These are phyloP conservation scores for Salmo trutta DNA, from an alignment of 2,797 vertebrate genomes.

Conservation along the genomic window DNA sequence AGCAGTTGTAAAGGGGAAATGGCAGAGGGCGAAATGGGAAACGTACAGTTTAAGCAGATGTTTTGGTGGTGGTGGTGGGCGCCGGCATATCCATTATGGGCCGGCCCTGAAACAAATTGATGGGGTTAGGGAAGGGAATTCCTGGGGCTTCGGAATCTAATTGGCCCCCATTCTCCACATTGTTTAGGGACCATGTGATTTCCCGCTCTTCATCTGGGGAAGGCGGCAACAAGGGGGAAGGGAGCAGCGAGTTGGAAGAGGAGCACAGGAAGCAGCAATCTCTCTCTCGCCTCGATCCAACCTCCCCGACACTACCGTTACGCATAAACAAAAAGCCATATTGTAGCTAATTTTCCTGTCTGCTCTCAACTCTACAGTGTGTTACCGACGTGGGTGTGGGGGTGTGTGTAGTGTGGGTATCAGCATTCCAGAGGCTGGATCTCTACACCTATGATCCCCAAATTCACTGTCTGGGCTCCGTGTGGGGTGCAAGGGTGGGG, in stretches of 20 bases:
- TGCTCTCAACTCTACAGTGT: slow-evolving; percentile 60
- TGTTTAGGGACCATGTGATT: slow-evolving; percentile 77
- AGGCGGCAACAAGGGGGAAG: not conserved
- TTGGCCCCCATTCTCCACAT: slow-evolving; percentile 66
- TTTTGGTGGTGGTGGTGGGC: slow-evolving; percentile 40
- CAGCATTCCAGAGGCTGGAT: slow-evolving; percentile 72
- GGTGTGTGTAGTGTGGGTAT: slow-evolving; percentile 45
- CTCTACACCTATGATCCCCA: slow-evolving; percentile 63
- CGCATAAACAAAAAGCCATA: slow-evolving; percentile 74
- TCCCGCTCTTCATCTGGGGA: slow-evolving; percentile 78
- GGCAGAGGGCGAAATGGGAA: slow-evolving; percentile 28
- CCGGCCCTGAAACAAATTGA: slow-evolving; percentile 69
- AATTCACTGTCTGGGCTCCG: slow-evolving; percentile 35
- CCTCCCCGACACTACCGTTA: slow-evolving; percentile 19
- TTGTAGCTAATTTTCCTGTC: slow-evolving; percentile 78
- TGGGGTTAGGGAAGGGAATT: slow-evolving; percentile 72
- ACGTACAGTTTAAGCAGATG: slow-evolving; percentile 29
- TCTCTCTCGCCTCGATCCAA: slow-evolving; percentile 26
- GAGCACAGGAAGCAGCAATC: slow-evolving; percentile 71
- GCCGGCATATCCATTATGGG: slow-evolving; percentile 59
- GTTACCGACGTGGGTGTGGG: slow-evolving; percentile 54
- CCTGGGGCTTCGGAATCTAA: slow-evolving; percentile 48
- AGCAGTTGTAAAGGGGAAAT: slow-evolving; percentile 35
- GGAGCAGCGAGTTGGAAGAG: slow-evolving; percentile 63
- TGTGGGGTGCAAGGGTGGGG: slow-evolving; percentile 26